These are phyloP conservation scores for Metacarcinus magister DNA, from an alignment of 2,888 invertebrate species.

Conservation along the genomic window DNA sequence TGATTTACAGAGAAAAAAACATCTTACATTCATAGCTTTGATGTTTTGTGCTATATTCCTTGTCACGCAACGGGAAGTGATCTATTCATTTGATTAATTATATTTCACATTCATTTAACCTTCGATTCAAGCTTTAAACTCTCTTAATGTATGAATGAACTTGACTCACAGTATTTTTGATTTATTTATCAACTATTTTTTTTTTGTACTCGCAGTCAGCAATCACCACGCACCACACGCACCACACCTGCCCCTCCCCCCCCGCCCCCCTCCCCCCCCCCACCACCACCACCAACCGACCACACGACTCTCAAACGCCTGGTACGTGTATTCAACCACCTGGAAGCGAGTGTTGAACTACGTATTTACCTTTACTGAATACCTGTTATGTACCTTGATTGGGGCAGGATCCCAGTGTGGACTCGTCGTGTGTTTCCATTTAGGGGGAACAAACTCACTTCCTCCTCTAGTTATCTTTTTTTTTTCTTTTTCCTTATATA, in stretches of 20 bases:
- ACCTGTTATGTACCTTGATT: background rate
- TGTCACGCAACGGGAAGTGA: no score
- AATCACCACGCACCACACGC: background rate
- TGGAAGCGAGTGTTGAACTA: background rate
- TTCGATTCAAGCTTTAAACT: no score
- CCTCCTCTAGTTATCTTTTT: background rate
- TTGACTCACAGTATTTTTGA: no score
- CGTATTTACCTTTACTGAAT: background rate
- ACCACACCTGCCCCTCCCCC: no score
- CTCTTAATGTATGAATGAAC: no score
- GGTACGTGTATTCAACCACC: background rate
- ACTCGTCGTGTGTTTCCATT: background rate
- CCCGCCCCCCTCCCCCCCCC: background rate
- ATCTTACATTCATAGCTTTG: background rate
- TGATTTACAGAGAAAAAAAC: background rate
- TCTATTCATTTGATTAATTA: no score
- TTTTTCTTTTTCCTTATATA: no score
- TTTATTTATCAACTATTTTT: no score
- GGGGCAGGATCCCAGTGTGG: background rate
- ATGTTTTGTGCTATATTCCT: no score
- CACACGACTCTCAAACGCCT: background rate
- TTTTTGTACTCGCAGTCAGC: slow-evolving; percentile 7
- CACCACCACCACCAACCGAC: background rate
- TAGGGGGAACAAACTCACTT: background rate
- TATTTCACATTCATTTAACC: no score